A percentile compares a stretch with the other conserved stretches of the same genome.
phyloP scores from a whole-genome alignment of 35 echinoderm and acorn worm species.

The Eucidaris tribuloides region DNA sequence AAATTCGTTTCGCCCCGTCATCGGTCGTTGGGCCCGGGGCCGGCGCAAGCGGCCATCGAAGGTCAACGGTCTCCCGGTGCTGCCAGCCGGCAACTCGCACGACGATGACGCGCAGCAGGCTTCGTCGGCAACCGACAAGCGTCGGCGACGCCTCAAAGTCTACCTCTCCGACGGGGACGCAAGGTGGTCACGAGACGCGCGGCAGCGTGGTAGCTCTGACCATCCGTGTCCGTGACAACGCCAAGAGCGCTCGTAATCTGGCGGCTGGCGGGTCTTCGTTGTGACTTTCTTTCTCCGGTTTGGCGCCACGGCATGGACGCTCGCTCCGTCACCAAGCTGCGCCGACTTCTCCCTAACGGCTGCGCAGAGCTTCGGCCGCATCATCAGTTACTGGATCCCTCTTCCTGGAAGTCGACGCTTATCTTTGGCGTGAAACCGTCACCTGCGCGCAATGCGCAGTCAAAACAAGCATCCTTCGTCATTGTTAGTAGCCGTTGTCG shows the following conservation, averaged over 20 bases:
- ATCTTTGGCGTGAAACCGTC: slow-evolving; percentile 30
- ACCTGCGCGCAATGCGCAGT: slow-evolving; percentile 41
- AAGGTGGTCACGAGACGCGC: background rate
- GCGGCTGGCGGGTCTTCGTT: background rate
- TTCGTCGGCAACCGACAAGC: slow-evolving; percentile 46
- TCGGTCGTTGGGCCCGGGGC: too few species aligned
- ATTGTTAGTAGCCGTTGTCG: background rate
- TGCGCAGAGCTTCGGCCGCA: slow-evolving; percentile 33
- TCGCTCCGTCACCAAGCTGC: slow-evolving; percentile 48
- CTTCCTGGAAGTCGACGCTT: background rate
- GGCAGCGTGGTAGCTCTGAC: slow-evolving; percentile 28
- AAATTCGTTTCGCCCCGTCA: too few species aligned
- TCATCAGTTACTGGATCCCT: slow-evolving; percentile 9
- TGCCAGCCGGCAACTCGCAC: too few species aligned
- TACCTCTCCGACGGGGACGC: slow-evolving; percentile 51
- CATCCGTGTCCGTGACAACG: background rate
- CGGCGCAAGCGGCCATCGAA: too few species aligned
- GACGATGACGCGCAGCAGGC: too few species aligned
- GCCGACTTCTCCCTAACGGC: slow-evolving; percentile 33
- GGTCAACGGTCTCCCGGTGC: too few species aligned
- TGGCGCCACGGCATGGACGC: slow-evolving; percentile 53
- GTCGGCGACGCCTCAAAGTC: background rate
- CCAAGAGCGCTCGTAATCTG: slow-evolving; percentile 28
- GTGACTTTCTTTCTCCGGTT: background rate
- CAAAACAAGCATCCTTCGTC: slow-evolving; percentile 43